These are phyloP conservation scores for Danaus chrysippus DNA, from an alignment of 2,888 invertebrate genomes.

Conservation along the genomic window DNA sequence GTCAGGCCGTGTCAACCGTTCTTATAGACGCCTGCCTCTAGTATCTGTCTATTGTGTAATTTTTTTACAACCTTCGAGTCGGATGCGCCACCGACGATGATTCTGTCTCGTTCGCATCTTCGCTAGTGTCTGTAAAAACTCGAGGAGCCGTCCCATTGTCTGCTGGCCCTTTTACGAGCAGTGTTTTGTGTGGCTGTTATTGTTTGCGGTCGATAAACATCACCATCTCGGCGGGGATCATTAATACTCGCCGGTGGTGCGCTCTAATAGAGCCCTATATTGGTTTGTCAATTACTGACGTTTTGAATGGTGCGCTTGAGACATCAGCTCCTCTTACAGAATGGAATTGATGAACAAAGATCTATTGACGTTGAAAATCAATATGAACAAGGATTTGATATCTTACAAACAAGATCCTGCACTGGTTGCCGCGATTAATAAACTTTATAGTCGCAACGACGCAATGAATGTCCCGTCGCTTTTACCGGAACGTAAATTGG, in stretches of 20 bases:
- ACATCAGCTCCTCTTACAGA: conserved; percentile 46
- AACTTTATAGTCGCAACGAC: conserved; percentile 44
- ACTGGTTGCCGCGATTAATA: conserved; percentile 61
- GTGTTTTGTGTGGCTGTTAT: conserved; percentile 76
- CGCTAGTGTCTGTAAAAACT: conserved; percentile 71
- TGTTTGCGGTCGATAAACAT: conserved; percentile 79
- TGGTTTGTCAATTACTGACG: conserved; percentile 65
- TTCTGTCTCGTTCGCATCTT: conserved; percentile 71
- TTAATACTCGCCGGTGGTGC: conserved; percentile 68
- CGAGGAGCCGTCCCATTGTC: conserved; percentile 72
- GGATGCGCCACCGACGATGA: conserved; percentile 78
- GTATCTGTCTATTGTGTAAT: conserved; percentile 77
- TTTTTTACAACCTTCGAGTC: conserved; percentile 71
- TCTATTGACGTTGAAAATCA: conserved; percentile 48
- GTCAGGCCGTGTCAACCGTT: conserved; percentile 78
- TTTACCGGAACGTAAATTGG: conserved; percentile 60
- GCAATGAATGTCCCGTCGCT: conserved; percentile 31
- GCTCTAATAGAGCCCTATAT: conserved; percentile 62
- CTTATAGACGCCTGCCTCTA: conserved; percentile 74
- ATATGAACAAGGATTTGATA: conserved; percentile 44
- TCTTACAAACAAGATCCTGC: conserved; percentile 61
- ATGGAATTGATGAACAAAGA: conserved; percentile 68
- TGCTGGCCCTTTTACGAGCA: conserved; percentile 75
- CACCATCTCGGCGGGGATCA: conserved; percentile 77
- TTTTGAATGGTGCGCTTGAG: conserved; percentile 49